phyloP scores from a whole-genome alignment of 2,113 vertebrate species.

The Siphamia tubifer region DNA sequence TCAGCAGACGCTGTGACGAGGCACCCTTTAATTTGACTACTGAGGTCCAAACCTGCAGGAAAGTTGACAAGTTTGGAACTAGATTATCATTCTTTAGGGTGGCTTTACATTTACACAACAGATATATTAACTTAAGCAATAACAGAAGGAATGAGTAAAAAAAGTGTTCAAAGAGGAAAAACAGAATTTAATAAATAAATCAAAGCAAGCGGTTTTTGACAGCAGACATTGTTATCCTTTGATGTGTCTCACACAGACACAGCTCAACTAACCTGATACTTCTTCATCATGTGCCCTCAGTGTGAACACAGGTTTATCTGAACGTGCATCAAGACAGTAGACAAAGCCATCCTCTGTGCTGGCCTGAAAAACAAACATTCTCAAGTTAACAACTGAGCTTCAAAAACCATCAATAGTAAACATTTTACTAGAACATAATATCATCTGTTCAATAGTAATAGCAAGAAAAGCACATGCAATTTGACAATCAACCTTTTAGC shows the following conservation, averaged over 20 bases:
- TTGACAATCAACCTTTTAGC: too few species aligned
- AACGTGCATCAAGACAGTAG: slow-evolving; percentile 94
- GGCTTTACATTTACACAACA: too few species aligned
- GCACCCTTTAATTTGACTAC: slow-evolving; percentile 95
- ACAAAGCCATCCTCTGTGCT: slow-evolving; percentile 98
- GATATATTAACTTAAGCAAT: too few species aligned
- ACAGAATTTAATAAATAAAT: too few species aligned
- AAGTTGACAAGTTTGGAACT: not conserved
- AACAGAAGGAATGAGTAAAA: too few species aligned
- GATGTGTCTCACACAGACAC: not conserved
- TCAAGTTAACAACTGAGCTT: not conserved
- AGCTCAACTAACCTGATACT: slow-evolving; percentile 86
- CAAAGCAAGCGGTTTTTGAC: too few species aligned
- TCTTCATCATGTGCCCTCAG: slow-evolving; percentile 92
- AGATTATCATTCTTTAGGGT: too few species aligned
- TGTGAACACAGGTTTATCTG: slow-evolving; percentile 94
- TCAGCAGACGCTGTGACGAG: slow-evolving; percentile 94
- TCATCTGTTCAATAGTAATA: not conserved
- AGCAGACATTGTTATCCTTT: not conserved
- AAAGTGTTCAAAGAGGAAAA: too few species aligned
- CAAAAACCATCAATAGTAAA: not conserved
- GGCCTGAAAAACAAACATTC: slow-evolving; percentile 76
- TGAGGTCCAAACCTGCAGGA: slow-evolving; percentile 88
- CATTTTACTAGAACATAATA: not conserved
- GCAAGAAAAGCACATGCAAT: too few species aligned